These are phyloP conservation scores for Salvelinus alpinus DNA, from an alignment of 2,113 vertebrate genomes.

Conservation along the genomic window DNA sequence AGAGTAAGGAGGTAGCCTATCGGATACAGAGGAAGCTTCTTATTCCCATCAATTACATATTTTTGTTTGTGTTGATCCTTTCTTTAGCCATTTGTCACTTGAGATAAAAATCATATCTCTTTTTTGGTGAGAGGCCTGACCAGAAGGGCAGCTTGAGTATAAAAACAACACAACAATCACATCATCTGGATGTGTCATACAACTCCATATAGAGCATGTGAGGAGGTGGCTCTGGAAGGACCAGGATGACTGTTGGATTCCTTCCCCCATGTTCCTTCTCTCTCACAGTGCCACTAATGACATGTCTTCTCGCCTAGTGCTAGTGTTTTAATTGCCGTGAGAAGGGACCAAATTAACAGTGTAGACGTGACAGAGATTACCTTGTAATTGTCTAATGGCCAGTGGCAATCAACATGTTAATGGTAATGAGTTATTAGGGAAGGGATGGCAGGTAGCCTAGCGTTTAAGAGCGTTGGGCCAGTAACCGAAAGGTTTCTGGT, in stretches of 20 bases:
- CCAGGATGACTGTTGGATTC: neutral
- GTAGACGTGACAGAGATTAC: neutral
- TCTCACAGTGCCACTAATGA: neutral
- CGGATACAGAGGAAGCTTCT: too few relatives aligned
- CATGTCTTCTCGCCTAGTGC: neutral
- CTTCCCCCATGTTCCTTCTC: neutral
- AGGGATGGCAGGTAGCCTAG: too few relatives aligned
- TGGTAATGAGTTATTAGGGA: too few relatives aligned
- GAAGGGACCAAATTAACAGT: neutral
- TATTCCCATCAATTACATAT: too few relatives aligned
- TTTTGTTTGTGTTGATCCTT: too few relatives aligned
- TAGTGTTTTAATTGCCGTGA: neutral
- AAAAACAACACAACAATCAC: neutral
- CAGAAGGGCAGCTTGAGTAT: neutral
- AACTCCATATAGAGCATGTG: neutral
- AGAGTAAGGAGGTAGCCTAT: neutral
- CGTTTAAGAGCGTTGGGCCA: too few relatives aligned
- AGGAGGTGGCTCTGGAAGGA: neutral
- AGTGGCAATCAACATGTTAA: neutral
- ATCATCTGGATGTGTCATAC: neutral
- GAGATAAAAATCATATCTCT: neutral
- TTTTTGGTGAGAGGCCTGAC: neutral
- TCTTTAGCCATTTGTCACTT: neutral
- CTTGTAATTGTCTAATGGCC: neutral
- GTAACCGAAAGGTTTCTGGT: too few relatives aligned